A percentile compares a stretch with the other conserved stretches of the same genome.
Evolutionary conservation across 2,113 vertebrate genomes (phyloP).

Genomic region (Pholis gunnellus): DNA sequence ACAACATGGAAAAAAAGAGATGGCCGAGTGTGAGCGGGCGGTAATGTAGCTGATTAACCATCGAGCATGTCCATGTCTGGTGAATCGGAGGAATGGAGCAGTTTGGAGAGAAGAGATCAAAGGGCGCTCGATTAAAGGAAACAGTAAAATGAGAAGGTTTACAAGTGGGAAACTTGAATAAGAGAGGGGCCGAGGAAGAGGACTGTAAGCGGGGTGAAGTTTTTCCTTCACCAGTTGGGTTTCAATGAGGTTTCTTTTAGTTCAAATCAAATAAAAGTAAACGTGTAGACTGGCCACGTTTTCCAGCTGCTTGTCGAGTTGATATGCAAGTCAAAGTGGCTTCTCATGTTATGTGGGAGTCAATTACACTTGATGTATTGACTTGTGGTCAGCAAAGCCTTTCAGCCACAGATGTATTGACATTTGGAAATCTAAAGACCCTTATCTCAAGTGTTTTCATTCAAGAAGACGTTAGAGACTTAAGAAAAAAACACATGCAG

Average conservation of each 20-base stretch:
- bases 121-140: not conserved
- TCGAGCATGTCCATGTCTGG: constrained; percentile 26
- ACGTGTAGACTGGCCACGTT: not conserved
- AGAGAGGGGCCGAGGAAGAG: not conserved
- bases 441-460: no score
- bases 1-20: constrained; percentile 6
- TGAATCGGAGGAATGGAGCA: constrained; percentile 32
- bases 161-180: not conserved
- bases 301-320: no score
- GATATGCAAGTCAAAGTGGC: not conserved
- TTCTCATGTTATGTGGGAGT: not conserved
- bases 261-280: not conserved
- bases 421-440: no score
- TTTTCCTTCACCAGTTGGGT: no score
- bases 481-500: no score
- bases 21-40: constrained; percentile 34
- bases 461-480: no score
- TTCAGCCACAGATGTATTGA: not conserved
- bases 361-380: not conserved
- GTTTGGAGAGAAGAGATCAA: constrained; percentile 15
- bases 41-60: constrained; percentile 65
- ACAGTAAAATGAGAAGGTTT: not conserved
- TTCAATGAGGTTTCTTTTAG: no score
- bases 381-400: not conserved
- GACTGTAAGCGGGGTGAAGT: not conserved